These are phyloP conservation scores for Diarsia brunnea DNA, from an alignment of 2,888 invertebrate species.

Conservation along the genomic window DNA sequence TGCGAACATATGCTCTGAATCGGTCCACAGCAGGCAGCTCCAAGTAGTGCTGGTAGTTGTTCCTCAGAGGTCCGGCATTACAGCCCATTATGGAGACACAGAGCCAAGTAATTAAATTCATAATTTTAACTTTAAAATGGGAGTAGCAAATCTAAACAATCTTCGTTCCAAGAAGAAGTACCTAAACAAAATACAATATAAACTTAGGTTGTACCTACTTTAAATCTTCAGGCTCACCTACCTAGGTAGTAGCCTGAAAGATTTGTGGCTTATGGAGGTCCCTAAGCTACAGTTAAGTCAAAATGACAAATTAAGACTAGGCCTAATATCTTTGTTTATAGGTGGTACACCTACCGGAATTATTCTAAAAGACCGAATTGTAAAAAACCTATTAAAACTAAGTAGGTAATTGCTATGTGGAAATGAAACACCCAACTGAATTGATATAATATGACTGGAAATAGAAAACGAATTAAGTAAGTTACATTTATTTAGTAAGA, in stretches of 20 bases:
- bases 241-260: no score
- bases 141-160: not conserved
- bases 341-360: no score
- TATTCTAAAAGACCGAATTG: no score
- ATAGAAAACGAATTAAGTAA: no score
- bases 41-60: constrained; percentile 55
- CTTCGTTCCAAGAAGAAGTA: not conserved
- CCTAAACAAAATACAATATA: not conserved
- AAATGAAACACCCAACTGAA: no score
- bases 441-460: no score
- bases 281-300: no score
- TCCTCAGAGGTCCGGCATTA: constrained; percentile 12
- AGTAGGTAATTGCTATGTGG: no score
- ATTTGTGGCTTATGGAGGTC: no score
- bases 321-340: no score
- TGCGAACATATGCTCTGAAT: constrained; percentile 78
- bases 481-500: no score
- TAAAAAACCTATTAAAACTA: no score
- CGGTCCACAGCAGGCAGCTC: constrained; percentile 72
- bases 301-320: not conserved
- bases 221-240: not conserved
- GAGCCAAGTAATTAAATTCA: constrained; percentile 22
- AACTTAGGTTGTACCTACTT: not conserved
- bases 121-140: constrained; percentile 13
- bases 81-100: constrained; percentile 4